Base-by-base conservation (phyloP, 2,888 invertebrate genomes). In the Chrysolina americana region DNA sequence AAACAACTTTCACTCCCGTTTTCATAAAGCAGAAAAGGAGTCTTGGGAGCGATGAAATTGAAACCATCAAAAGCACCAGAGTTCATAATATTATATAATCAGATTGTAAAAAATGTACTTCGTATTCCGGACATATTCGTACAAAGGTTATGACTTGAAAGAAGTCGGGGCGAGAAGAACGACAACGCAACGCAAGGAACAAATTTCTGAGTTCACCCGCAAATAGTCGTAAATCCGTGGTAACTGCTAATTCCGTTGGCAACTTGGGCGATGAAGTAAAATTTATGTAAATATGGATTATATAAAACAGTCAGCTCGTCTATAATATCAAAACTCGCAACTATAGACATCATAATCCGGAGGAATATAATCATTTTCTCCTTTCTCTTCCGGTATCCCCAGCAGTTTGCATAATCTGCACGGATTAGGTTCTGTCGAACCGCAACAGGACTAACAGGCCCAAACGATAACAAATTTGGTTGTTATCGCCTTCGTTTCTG, bases 271-370 rank as follows among this genome's bases (percentile, higher is more conserved):
- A 81, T 81, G 79, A 80, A 81, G 82, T 80, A 83, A 83, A 84
- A 83, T 84, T 84, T 85, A 86, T 86, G 85, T 84, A 86, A 86
- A 86, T 85, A 81, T 76, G 83, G 85, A 84, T 85, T 85, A 84
- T 82, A 85, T 84, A 84, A 83, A 82, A 82, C 82, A 76, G 78
- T 77, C 82, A 74, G 73, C 81, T 80, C 78, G 70, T 77, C 81
- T 81, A 81, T 81, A 80, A 81, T 82, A 83, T 83, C 81, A 82
- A 82, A 81, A 82, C 81, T 83, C 81, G 81, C 79, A 79, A 82
- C 83, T 81, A 81, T 80, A 82, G 83, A 83, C 83, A 82, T 82
- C 80, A 82, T 83, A 83, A 82, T 80, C 82, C 78, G 70, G 78
- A 50, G 77, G 81, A 82, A 82, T 82, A 84, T 84, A 83, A 83